A percentile compares a stretch with the other conserved stretches of the same genome.
Evolutionary conservation across 1,140 invertebrate genomes (phyloP).

Genomic region (Heliconius hermathena): DNA sequence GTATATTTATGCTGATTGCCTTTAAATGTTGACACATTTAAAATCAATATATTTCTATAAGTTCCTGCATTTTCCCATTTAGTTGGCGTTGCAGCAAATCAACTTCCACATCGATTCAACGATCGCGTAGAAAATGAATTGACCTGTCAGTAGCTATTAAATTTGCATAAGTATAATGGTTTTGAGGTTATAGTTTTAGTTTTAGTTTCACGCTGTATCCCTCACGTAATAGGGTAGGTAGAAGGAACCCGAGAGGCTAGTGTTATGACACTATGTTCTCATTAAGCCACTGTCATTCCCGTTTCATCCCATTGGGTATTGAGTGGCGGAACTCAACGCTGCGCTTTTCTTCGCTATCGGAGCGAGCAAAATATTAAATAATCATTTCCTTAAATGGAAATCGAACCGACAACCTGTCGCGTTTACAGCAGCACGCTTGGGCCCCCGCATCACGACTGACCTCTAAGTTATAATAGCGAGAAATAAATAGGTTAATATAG

Average conservation of each 20-base stretch:
- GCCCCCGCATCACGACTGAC: no score
- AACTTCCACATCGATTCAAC: background rate
- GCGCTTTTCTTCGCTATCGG: background rate
- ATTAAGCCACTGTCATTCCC: no score
- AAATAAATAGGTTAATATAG: no score
- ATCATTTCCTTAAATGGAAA: background rate
- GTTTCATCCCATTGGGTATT: background rate
- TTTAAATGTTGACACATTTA: constrained; percentile 5
- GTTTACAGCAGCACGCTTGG: no score
- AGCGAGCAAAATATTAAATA: background rate
- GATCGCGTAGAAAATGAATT: constrained; percentile 7
- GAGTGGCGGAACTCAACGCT: background rate
- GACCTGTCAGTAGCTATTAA: background rate
- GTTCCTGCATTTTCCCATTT: background rate
- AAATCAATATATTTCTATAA: constrained; percentile 12
- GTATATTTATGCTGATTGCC: background rate
- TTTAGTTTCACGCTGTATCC: background rate
- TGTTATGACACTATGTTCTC: background rate
- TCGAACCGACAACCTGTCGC: background rate
- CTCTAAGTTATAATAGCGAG: no score
- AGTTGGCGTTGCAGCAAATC: constrained; percentile 3
- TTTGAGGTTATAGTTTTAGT: background rate
- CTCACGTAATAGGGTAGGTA: background rate
- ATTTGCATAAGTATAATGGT: background rate
- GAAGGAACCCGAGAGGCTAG: background rate